Base-by-base conservation (phyloP, 2,888 invertebrate genomes). In the Diachrysia chrysitis region DNA sequence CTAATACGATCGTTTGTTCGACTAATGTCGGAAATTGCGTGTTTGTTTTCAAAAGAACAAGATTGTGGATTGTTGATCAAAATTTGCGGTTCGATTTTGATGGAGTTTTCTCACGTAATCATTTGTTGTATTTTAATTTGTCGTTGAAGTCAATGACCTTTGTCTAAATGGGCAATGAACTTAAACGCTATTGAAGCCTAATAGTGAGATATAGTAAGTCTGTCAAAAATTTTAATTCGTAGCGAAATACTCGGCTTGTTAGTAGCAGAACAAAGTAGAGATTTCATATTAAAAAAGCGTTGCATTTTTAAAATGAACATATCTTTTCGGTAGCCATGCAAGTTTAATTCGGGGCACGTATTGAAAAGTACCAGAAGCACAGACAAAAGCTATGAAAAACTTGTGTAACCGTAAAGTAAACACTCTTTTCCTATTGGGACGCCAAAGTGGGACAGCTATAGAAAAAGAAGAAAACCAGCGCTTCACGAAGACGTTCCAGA, bases 1-100 rank as follows among this genome's bases (percentile, higher is more conserved):
- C 86, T 88, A 88, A 90, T 88, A 87, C 82, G 85, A 82, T 85
- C 85, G 87, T 90, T 89, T 85, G 82, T 85, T 80, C 83, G 78
- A 78, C 74, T 78, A 81, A 86, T 83, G 81, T 85, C 79, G 77
- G 83, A 85, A 84, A 83, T 83, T 84, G 79, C 76, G 85, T 83
- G 83, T 85, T 86, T 85, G 80, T 83, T 69, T 69, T 56, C 54
- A 68, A 73, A 71, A 67, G 62, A 57, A 69, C 65, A 75, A 65
- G 64, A 66, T 63, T 62, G 75, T 68, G 59, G 63, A 68, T 71
- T 74, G 37, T 71, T 61, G 57, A 32, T 57, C 37, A 71, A 59
- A 73, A 75, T 73, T 65, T 71, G 63, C 59, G 58, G 60, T 57
- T 63, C 42, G 54, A 51, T 51, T 60, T 73, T 71, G 46, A 64